phyloP scores from a whole-genome alignment of 2,113 vertebrate genomes.

The Hemiprocne comata region DNA sequence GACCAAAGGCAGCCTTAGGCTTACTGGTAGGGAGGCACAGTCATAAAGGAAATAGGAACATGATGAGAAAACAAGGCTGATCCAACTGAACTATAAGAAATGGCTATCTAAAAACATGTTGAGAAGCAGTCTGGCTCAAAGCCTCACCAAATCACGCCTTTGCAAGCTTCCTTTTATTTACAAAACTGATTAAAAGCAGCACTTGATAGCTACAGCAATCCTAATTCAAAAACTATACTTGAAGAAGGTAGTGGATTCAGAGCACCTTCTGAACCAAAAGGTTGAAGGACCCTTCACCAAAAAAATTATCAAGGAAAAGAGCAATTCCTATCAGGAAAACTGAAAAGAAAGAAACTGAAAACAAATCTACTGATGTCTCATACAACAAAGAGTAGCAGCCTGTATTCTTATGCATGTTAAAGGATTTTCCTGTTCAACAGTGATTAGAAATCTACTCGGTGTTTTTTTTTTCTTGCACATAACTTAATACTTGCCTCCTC shows the following conservation, averaged over 20 bases:
- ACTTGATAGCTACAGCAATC: background rate
- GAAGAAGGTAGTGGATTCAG: background rate
- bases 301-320: background rate
- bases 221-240: background rate
- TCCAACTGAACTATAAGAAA: background rate
- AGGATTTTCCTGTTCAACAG: background rate
- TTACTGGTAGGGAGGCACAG: background rate
- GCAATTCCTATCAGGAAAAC: background rate
- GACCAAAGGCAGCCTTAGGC: background rate
- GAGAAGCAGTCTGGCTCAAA: background rate
- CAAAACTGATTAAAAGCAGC: background rate
- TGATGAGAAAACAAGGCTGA: background rate
- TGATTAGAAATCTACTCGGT: background rate
- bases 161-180: background rate
- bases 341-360: background rate
- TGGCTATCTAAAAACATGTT: background rate
- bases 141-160: background rate
- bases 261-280: background rate
- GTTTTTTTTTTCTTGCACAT: background rate
- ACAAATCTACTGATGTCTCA: background rate
- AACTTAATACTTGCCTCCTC: constrained; percentile 83
- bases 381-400: background rate
- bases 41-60: background rate
- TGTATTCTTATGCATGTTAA: background rate
- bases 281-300: background rate